Percentiles rank a stretch among this genome's conserved stretches.
These are phyloP conservation scores for Bombyx mandarina DNA, from an alignment of 1,140 invertebrate genomes.

Conservation along the genomic window DNA sequence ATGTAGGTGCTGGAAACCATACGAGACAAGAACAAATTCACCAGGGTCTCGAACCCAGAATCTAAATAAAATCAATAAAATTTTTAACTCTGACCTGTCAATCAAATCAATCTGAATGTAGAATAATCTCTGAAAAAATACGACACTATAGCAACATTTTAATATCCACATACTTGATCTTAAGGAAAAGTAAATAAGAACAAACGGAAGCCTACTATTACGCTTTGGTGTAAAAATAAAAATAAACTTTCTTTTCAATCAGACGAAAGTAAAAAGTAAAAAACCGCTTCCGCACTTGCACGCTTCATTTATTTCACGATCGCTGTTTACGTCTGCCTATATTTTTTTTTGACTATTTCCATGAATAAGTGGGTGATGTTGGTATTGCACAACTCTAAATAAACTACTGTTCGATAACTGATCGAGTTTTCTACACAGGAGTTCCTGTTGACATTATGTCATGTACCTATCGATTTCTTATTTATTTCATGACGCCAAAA, in stretches of 20 bases:
- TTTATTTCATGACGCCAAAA: neutral
- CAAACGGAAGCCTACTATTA: too few relatives aligned
- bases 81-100: too few relatives aligned
- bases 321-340: slow-evolving; percentile 6
- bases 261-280: slow-evolving; percentile 15
- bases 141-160: too few relatives aligned
- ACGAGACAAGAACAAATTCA: too few relatives aligned
- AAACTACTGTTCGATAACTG: slow-evolving; percentile 9
- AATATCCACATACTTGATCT: too few relatives aligned
- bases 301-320: slow-evolving; percentile 21
- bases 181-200: too few relatives aligned
- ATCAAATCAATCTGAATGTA: too few relatives aligned
- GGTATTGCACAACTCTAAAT: slow-evolving; percentile 17
- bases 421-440: slow-evolving; percentile 10
- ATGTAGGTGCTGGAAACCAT: too few relatives aligned
- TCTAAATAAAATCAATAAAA: too few relatives aligned
- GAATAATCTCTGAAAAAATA: too few relatives aligned
- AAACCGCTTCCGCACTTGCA: slow-evolving; percentile 16
- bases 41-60: too few relatives aligned
- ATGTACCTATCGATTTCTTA: neutral
- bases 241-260: neutral
- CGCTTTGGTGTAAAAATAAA: too few relatives aligned
- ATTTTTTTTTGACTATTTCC: slow-evolving; percentile 8
- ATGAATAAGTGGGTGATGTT: slow-evolving; percentile 11
- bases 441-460: slow-evolving; percentile 18